A percentile compares a stretch with the other conserved stretches of the same genome.
phyloP scores from a whole-genome alignment of 2,888 invertebrate species.

The Drosophila suboccidentalis region DNA sequence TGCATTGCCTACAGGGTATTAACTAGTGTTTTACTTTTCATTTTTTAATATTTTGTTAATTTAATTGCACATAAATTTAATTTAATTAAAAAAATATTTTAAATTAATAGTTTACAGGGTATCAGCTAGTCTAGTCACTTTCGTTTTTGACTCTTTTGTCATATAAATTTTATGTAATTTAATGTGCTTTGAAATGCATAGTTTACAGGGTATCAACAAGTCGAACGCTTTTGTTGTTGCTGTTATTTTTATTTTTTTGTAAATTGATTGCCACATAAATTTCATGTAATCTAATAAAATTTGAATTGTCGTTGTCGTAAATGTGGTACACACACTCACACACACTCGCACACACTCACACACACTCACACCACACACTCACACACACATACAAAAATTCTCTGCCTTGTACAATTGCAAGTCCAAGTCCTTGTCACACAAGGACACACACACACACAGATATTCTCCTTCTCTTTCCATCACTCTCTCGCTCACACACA shows the following conservation, averaged over 20 bases:
- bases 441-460: slow-evolving; percentile 24
- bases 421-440: slow-evolving; percentile 52
- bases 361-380: neutral
- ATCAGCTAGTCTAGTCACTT: neutral
- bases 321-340: slow-evolving; percentile 37
- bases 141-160: slow-evolving; percentile 54
- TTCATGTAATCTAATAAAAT: slow-evolving; percentile 81
- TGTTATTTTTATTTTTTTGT: slow-evolving; percentile 41
- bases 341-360: neutral
- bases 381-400: neutral
- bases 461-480: neutral
- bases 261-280: slow-evolving; percentile 81
- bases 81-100: too few species aligned
- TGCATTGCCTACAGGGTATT: neutral
- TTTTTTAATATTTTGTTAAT: neutral
- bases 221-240: neutral
- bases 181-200: slow-evolving; percentile 64
- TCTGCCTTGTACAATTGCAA: slow-evolving; percentile 41
- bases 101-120: neutral
- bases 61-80: too few species aligned
- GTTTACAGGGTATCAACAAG: neutral
- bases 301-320: slow-evolving; percentile 75
- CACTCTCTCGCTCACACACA: neutral
- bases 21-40: neutral
- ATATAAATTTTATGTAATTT: slow-evolving; percentile 78